phyloP scores from a whole-genome alignment of 2,888 invertebrate species.

The Agonopterix alstromeriana region DNA sequence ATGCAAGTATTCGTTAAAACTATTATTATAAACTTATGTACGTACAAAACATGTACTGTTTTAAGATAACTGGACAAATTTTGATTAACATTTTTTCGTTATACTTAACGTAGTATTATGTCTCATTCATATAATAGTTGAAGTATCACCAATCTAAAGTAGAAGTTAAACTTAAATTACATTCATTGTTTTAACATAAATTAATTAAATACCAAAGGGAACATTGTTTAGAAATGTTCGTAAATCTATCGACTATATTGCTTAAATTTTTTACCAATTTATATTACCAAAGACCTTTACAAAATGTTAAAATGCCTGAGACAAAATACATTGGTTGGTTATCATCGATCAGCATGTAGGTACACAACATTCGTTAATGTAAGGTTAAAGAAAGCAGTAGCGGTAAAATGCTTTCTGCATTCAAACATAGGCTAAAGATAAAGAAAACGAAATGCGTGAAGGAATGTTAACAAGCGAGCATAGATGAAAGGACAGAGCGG shows the following conservation, averaged over 20 bases:
- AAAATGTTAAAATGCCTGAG: conserved; percentile 6
- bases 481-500: conserved; percentile 55
- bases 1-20: conserved; percentile 32
- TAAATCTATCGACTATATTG: conserved; percentile 49
- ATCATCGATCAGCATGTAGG: conserved; percentile 8
- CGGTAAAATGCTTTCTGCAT: conserved; percentile 9
- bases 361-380: conserved; percentile 8
- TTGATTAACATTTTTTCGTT: conserved; percentile 28
- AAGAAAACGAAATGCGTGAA: conserved; percentile 50
- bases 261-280: conserved; percentile 29
- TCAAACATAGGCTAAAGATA: conserved; percentile 21
- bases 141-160: conserved; percentile 22
- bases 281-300: conserved; percentile 12
- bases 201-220: conserved; percentile 33
- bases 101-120: conserved; percentile 56
- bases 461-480: conserved; percentile 64
- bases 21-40: conserved; percentile 42
- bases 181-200: conserved; percentile 33
- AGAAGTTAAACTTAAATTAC: conserved; percentile 33
- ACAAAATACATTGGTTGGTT: conserved; percentile 8
- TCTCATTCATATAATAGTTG: conserved; percentile 38
- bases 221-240: conserved; percentile 36
- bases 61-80: conserved; percentile 34
- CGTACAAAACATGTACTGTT: conserved; percentile 52
- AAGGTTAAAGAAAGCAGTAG: conserved; percentile 17